Percentiles rank a stretch among this genome's conserved stretches.
Conservation (phyloP, 2,113 vertebrate genomes). For the Tupaia tana region DNA sequence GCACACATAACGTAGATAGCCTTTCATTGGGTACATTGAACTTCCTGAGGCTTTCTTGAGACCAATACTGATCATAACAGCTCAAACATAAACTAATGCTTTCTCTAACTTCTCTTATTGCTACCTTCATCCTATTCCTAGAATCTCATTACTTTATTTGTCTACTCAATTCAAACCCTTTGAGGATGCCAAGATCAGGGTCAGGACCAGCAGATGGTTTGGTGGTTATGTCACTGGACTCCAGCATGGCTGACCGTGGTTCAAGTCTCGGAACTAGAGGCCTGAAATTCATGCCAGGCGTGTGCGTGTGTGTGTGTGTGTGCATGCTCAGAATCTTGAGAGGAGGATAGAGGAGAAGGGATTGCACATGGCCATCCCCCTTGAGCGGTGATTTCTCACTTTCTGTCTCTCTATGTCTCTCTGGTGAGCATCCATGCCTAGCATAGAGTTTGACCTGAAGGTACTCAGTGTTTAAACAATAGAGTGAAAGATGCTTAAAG, state of each 20-base stretch:
- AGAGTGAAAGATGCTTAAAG: background rate
- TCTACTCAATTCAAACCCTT: background rate
- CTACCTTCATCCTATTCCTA: background rate
- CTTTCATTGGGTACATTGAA: background rate
- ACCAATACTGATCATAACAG: background rate
- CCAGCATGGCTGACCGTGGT: too few species aligned
- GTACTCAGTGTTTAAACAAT: background rate
- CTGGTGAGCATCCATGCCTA: background rate
- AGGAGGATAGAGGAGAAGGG: too few species aligned
- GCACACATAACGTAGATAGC: background rate
- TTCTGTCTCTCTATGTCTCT: too few species aligned
- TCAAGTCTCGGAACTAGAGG: too few species aligned
- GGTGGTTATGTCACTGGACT: too few species aligned
- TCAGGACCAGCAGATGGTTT: too few species aligned
- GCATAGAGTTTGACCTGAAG: background rate
- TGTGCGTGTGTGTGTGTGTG: too few species aligned
- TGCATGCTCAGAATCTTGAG: too few species aligned
- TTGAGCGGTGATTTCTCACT: too few species aligned
- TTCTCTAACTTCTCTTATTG: background rate
- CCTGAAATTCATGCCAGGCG: too few species aligned
- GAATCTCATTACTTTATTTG: conserved; percentile 26
- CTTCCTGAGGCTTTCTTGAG: background rate
- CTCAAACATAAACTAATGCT: background rate
- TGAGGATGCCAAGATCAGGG: background rate
- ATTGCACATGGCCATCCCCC: too few species aligned